Evolutionary conservation across 2,797 vertebrate species (phyloP).

Genomic region (Fratercula arctica): DNA sequence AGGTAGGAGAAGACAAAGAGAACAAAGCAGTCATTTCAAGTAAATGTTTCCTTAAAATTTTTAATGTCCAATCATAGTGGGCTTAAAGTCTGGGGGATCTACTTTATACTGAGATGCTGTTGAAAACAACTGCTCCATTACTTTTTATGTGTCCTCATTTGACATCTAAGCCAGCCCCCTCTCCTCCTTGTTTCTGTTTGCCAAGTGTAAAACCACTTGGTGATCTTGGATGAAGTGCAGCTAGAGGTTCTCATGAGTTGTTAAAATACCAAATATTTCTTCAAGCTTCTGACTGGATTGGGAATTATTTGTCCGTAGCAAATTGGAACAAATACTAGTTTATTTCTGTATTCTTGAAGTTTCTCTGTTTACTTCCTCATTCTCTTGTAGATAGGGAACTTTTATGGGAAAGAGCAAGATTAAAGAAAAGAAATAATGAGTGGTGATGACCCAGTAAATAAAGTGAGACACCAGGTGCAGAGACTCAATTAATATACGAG

Average conservation of each 20-base stretch:
- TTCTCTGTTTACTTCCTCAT: background rate
- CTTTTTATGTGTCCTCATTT: background rate
- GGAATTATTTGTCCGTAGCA: background rate
- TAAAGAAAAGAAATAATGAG: constrained; percentile 3
- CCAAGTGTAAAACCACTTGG: background rate
- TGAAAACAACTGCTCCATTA: background rate
- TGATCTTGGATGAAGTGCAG: background rate
- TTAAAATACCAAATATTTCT: background rate
- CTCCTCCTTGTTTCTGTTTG: background rate
- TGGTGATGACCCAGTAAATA: background rate
- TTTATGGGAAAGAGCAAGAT: background rate
- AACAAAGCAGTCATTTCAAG: background rate
- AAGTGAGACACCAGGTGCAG: constrained; percentile 52
- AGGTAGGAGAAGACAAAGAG: background rate
- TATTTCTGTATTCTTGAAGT: background rate
- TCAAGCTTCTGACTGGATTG: background rate
- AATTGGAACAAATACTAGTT: background rate
- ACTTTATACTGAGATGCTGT: background rate
- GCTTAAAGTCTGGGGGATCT: background rate
- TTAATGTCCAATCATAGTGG: background rate
- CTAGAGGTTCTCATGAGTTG: background rate
- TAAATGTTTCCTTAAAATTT: background rate
- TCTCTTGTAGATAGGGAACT: background rate
- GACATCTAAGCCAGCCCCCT: background rate
- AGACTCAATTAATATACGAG: constrained; percentile 28